Base-by-base conservation (phyloP, 2,888 invertebrate species). In the Rugalucina vietnamica region DNA sequence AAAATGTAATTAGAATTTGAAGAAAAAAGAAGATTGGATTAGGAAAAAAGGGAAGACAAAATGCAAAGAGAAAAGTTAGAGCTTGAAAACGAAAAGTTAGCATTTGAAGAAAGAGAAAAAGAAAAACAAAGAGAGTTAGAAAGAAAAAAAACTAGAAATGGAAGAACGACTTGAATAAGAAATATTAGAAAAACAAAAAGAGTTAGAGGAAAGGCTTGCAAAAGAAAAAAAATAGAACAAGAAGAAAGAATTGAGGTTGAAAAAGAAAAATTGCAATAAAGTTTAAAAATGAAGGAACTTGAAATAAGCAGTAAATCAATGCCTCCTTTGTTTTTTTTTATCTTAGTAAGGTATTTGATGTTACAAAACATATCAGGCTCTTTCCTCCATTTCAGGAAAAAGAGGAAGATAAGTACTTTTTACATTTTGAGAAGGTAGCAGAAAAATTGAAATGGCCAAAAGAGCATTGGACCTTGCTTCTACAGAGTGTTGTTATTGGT, bases 361-460 rank as follows among this genome's bases (percentile, higher is more conserved):
- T 57, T 24, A 27, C 57, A 3, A 57, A 57, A 57, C 57, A n/a
- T 29, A 57, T 57, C 57, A 24, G 57, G 29, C 27, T 57, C 4
- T 27, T 57, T 57, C 57, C 57, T 57, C 29, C 57, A 57, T 57
- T 57, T 27, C 57, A 57, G n/a, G 57, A 57, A 57, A 57, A 57
- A 57, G 27, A 57, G 29, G 57, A 29, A 29, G 57, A 57, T 29
- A 57, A 57, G 14, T 57, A 57, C 43, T 18, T 43, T 12, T 12
- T 43, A 43, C 43, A 43, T 43, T 18, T 12, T 18, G 8, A 43
- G 43, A 8, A 43, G 43, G 18, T 12, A 43, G 43, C 43, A n/a
- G n/a, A n/a, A n/a, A n/a, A n/a, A n/a, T n/a, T n/a, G n/a, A n/a
- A n/a, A n/a, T n/a, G n/a, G n/a, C n/a, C n/a, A n/a, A n/a, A n/a